Conservation (phyloP, 2,113 vertebrate genomes). For the Climacteris rufus region DNA sequence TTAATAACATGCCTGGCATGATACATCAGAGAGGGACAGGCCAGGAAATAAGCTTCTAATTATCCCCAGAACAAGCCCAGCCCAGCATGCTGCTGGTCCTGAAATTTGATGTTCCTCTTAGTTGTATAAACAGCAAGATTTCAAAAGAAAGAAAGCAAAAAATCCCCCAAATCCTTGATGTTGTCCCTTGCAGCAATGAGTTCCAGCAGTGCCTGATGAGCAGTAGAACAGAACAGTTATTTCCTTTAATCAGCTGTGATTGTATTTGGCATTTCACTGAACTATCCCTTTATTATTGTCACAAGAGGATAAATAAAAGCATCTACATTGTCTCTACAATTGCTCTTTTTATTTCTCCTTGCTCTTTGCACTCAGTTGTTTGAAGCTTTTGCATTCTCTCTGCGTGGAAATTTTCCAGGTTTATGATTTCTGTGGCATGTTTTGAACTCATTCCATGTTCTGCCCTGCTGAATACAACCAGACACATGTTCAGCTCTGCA, state of each 20-base stretch:
- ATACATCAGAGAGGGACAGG: conserved; percentile 21
- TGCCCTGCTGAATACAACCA: background rate
- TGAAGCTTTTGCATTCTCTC: background rate
- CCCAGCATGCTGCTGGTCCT: background rate
- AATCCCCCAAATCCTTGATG: background rate
- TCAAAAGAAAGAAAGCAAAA: conserved; percentile 1
- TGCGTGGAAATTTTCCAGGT: background rate
- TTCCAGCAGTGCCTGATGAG: background rate
- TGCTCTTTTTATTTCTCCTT: background rate
- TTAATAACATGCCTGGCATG: conserved; percentile 24
- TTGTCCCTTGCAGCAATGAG: background rate
- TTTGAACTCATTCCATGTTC: background rate
- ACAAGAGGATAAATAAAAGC: background rate
- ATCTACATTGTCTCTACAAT: background rate
- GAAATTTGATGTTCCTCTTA: background rate
- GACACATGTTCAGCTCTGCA: background rate
- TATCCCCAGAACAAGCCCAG: background rate
- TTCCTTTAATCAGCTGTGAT: background rate
- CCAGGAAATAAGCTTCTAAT: conserved; percentile 41
- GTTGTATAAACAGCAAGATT: background rate
- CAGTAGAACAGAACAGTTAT: background rate
- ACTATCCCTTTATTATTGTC: background rate
- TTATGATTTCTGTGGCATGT: background rate
- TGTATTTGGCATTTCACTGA: background rate
- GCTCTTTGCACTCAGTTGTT: background rate